phyloP scores from a whole-genome alignment of 2,797 vertebrate species.

The Tenualosa ilisha region DNA sequence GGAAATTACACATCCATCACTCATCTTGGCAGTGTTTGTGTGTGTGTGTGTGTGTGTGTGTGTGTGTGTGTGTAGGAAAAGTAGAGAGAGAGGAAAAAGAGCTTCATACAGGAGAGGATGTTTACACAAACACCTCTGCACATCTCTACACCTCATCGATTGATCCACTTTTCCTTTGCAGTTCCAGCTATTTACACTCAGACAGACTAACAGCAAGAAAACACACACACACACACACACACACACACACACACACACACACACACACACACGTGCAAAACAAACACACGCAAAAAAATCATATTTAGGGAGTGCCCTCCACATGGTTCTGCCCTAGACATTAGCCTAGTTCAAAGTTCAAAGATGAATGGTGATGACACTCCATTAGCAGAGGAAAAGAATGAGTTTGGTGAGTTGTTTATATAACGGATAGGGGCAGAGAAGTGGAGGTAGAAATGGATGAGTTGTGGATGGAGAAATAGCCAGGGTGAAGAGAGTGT shows the following conservation, averaged over 20 bases:
- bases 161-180: not conserved
- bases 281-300: not conserved
- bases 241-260: not conserved
- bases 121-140: conserved; percentile 3
- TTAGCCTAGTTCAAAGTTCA: not conserved
- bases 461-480: not conserved
- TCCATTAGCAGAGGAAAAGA: too few relatives aligned
- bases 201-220: not conserved
- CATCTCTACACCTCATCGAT: not conserved
- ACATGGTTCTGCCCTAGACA: not conserved
- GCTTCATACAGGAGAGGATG: not conserved
- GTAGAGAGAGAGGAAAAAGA: not conserved
- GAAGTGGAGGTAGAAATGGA: conserved; percentile 37
- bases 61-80: not conserved
- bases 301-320: not conserved
- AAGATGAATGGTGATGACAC: not conserved
- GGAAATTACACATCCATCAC: not conserved
- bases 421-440: not conserved
- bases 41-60: not conserved
- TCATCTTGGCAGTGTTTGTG: not conserved
- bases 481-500: not conserved
- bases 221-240: not conserved
- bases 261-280: not conserved
- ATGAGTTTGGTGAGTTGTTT: too few relatives aligned
- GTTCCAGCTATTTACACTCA: not conserved